phyloP scores from a whole-genome alignment of 2,888 invertebrate genomes.

The Drepana falcataria region DNA sequence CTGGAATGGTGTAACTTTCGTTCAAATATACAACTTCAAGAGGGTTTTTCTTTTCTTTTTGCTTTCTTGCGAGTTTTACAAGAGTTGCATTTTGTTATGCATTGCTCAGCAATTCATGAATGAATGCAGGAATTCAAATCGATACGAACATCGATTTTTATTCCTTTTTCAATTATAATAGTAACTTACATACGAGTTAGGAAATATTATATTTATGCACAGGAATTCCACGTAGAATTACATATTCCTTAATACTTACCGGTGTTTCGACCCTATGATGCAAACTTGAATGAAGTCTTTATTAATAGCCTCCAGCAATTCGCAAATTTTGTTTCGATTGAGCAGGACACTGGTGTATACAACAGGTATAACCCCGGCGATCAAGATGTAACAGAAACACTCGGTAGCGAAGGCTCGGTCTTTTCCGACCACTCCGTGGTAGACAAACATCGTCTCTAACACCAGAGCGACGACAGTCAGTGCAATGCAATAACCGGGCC shows the following conservation, averaged over 20 bases:
- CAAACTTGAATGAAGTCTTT: slow-evolving; percentile 42
- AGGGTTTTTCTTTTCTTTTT: too few species aligned
- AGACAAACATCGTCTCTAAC: slow-evolving; percentile 33
- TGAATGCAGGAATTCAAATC: too few species aligned
- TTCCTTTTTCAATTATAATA: too few species aligned
- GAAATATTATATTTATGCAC: too few species aligned
- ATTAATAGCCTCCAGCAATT: slow-evolving; percentile 38
- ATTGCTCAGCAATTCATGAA: too few species aligned
- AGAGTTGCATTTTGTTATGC: too few species aligned
- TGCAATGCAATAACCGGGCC: slow-evolving; percentile 27
- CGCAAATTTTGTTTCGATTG: slow-evolving; percentile 28
- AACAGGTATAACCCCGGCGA: slow-evolving; percentile 32
- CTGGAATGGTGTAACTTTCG: too few species aligned
- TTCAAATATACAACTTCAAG: too few species aligned
- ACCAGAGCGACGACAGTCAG: slow-evolving; percentile 20
- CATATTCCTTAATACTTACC: slow-evolving; percentile 26
- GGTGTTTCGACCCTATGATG: slow-evolving; percentile 33
- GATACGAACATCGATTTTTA: too few species aligned
- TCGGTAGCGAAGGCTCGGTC: slow-evolving; percentile 51
- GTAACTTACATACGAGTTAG: too few species aligned
- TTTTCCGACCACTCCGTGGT: slow-evolving; percentile 25
- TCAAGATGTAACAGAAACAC: slow-evolving; percentile 46
- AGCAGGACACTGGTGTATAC: slow-evolving; percentile 28
- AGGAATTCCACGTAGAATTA: neutral
- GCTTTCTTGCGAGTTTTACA: too few species aligned